phyloP scores from a whole-genome alignment of 2,888 invertebrate species.

The Zygaena filipendulae region DNA sequence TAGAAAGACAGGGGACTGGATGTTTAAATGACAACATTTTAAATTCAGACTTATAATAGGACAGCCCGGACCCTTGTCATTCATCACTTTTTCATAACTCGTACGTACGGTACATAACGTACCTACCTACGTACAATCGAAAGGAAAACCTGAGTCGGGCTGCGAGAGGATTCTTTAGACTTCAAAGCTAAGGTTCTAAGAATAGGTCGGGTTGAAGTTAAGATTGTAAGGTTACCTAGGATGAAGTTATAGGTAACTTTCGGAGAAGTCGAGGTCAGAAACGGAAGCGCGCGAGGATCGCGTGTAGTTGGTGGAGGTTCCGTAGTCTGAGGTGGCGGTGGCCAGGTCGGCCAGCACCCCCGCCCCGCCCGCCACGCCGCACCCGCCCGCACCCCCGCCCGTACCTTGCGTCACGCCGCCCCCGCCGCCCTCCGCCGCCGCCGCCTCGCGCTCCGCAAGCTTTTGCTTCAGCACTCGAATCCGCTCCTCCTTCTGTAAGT shows the following conservation, averaged over 20 bases:
- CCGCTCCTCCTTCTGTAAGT: slow-evolving; percentile 88
- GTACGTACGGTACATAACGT: no score
- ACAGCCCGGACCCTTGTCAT: no score
- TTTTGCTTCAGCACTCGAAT: slow-evolving; percentile 84
- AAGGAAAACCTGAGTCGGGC: no score
- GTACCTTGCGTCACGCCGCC: slow-evolving; percentile 78
- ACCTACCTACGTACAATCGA: no score
- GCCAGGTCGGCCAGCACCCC: slow-evolving; percentile 81
- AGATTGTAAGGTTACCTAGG: no score
- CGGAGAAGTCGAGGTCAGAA: slow-evolving; percentile 89
- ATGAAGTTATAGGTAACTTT: slow-evolving; percentile 85
- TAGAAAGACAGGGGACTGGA: no score
- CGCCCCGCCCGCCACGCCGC: slow-evolving; percentile 75
- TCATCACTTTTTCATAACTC: no score
- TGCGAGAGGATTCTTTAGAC: no score
- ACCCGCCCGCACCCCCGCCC: slow-evolving; percentile 69
- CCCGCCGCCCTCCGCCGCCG: slow-evolving; percentile 62
- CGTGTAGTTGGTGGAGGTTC: slow-evolving; percentile 83
- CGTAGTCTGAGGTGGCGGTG: slow-evolving; percentile 81
- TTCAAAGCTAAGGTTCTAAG: no score
- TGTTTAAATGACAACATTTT: no score
- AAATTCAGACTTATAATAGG: no score
- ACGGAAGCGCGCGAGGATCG: slow-evolving; percentile 86
- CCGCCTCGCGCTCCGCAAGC: slow-evolving; percentile 80
- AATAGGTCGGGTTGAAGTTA: no score